A percentile compares a stretch with the other conserved stretches of the same genome.
Evolutionary conservation across 2,888 invertebrate species (phyloP).

Genomic region (Pecten maximus): DNA sequence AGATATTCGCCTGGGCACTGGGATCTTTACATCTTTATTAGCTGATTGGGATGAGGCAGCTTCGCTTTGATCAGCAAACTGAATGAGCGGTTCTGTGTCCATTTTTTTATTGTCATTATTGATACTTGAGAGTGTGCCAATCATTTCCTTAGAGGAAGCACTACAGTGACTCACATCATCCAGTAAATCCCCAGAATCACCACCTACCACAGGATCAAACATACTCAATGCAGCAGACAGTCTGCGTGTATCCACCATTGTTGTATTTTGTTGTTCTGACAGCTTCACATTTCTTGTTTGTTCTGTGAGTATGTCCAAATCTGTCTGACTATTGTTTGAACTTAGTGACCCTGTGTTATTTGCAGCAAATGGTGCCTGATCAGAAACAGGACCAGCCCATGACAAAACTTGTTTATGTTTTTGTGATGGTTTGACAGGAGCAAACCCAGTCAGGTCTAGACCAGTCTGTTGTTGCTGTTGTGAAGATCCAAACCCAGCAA

Average conservation of each 20-base stretch:
- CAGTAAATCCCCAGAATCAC: slow-evolving; percentile 53
- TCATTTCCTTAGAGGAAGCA: slow-evolving; percentile 17
- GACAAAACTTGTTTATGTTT: slow-evolving; percentile 33
- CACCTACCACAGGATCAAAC: slow-evolving; percentile 71
- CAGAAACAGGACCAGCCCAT: not conserved
- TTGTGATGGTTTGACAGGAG: not conserved
- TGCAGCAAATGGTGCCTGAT: not conserved
- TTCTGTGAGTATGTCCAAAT: slow-evolving; percentile 56
- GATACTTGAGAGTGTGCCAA: not conserved
- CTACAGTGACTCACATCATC: slow-evolving; percentile 49
- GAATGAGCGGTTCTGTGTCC: not conserved
- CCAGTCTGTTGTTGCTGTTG: not conserved
- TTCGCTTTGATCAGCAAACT: not conserved
- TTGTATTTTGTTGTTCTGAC: slow-evolving; percentile 77
- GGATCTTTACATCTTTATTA: not conserved
- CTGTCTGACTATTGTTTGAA: slow-evolving; percentile 48
- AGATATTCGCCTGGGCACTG: not conserved
- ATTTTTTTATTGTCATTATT: not conserved
- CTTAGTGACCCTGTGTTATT: not conserved
- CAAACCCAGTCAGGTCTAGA: slow-evolving; percentile 5
- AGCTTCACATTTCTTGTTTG: slow-evolving; percentile 66
- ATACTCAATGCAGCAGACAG: slow-evolving; percentile 75
- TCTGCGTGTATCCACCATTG: slow-evolving; percentile 72
- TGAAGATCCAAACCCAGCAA: slow-evolving; percentile 8
- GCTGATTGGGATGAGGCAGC: not conserved